A percentile compares a stretch with the other conserved stretches of the same genome.
These are phyloP conservation scores for Pteronura brasiliensis DNA, from an alignment of 2,113 vertebrate species.

Conservation along the genomic window DNA sequence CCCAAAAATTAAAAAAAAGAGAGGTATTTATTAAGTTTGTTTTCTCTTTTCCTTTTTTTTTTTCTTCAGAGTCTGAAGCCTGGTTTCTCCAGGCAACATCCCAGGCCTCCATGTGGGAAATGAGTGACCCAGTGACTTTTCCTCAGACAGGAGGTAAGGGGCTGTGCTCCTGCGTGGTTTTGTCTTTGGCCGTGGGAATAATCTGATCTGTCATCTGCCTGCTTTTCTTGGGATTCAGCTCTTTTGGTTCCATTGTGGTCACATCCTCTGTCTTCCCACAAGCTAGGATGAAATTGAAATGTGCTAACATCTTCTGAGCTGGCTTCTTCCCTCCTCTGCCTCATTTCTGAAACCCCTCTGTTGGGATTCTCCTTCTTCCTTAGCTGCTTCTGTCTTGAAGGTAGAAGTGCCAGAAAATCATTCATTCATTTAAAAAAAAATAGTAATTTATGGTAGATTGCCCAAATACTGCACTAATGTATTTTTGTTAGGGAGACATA, in stretches of 20 bases:
- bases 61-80: background rate
- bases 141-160: background rate
- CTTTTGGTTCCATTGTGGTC: background rate
- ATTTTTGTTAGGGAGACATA: background rate
- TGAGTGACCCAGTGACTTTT: background rate
- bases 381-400: background rate
- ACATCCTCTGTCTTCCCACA: background rate
- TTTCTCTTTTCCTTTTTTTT: background rate
- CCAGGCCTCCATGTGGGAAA: background rate
- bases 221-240: background rate
- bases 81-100: background rate
- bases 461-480: background rate
- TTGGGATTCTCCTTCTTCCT: background rate
- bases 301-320: fast-evolving
- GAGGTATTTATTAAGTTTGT: background rate
- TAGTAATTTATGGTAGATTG: background rate
- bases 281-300: background rate
- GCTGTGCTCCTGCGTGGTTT: background rate
- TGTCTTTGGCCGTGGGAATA: background rate
- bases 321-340: background rate
- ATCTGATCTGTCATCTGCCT: background rate
- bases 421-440: background rate
- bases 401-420: background rate
- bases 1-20: background rate
- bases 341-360: too few species aligned